These are phyloP conservation scores for Ochotona princeps DNA, from an alignment of 2,113 vertebrate genomes.

Conservation along the genomic window DNA sequence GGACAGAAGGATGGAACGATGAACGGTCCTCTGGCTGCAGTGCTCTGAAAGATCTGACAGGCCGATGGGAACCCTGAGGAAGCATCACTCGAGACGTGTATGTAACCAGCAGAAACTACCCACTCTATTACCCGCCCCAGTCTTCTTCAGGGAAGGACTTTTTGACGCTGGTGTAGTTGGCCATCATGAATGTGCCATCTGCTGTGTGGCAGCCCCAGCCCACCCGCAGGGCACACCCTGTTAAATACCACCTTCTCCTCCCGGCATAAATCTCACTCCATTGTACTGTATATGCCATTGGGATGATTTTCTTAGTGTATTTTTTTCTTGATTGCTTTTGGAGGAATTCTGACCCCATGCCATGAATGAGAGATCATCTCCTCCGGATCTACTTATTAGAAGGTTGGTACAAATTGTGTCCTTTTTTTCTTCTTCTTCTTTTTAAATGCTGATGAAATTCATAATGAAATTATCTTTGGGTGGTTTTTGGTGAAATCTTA, in stretches of 20 bases:
- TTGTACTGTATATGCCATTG: neutral
- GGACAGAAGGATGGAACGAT: neutral
- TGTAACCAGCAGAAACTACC: neutral
- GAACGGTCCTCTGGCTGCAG: neutral
- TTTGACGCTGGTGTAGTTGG: too few relatives aligned
- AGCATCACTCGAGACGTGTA: neutral
- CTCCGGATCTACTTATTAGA: neutral
- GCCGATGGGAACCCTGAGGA: fast-evolving
- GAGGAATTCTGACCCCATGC: neutral
- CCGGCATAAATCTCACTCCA: neutral
- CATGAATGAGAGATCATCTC: neutral
- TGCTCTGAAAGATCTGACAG: neutral
- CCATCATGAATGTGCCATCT: neutral
- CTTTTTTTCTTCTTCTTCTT: neutral
- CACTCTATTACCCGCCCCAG: too few relatives aligned
- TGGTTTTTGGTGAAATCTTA: neutral
- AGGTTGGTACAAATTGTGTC: neutral
- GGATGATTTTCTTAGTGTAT: neutral
- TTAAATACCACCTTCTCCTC: neutral
- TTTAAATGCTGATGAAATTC: neutral
- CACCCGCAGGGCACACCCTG: too few relatives aligned
- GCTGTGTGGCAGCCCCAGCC: too few relatives aligned
- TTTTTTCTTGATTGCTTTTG: neutral
- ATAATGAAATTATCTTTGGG: neutral
- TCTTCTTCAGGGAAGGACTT: neutral